Evolutionary conservation across 2,888 invertebrate genomes (phyloP).

Genomic region (Yponomeuta malinellus): DNA sequence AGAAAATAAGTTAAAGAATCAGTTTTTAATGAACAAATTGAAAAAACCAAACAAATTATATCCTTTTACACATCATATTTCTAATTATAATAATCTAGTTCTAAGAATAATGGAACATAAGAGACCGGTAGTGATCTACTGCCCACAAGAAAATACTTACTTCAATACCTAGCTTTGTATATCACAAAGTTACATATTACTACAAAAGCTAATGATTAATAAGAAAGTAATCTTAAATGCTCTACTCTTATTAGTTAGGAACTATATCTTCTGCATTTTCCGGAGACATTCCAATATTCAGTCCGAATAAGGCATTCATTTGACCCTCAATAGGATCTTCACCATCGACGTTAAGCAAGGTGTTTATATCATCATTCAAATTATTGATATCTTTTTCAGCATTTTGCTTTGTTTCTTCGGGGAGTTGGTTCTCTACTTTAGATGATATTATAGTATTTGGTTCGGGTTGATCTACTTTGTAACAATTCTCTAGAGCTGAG

Average conservation of each 20-base stretch:
- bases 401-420: background rate
- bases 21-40: too few relatives aligned
- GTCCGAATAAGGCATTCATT: background rate
- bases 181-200: background rate
- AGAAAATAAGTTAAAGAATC: too few relatives aligned
- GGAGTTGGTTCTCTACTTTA: background rate
- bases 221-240: background rate
- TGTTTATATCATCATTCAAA: slow-evolving; percentile 1
- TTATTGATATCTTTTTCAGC: background rate
- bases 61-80: too few relatives aligned
- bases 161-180: too few relatives aligned
- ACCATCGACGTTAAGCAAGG: background rate
- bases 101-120: too few relatives aligned
- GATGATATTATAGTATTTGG: background rate
- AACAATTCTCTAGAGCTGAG: slow-evolving; percentile 19
- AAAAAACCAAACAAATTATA: too few relatives aligned
- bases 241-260: background rate
- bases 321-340: slow-evolving; percentile 1
- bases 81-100: too few relatives aligned
- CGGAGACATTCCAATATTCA: background rate
- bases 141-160: too few relatives aligned
- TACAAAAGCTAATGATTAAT: background rate
- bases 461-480: slow-evolving; percentile 19
- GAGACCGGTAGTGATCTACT: too few relatives aligned
- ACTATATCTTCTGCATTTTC: background rate